A percentile compares a stretch with the other conserved stretches of the same genome.
Conservation (phyloP, 2,113 vertebrate species). For the Anolis sagrei region DNA sequence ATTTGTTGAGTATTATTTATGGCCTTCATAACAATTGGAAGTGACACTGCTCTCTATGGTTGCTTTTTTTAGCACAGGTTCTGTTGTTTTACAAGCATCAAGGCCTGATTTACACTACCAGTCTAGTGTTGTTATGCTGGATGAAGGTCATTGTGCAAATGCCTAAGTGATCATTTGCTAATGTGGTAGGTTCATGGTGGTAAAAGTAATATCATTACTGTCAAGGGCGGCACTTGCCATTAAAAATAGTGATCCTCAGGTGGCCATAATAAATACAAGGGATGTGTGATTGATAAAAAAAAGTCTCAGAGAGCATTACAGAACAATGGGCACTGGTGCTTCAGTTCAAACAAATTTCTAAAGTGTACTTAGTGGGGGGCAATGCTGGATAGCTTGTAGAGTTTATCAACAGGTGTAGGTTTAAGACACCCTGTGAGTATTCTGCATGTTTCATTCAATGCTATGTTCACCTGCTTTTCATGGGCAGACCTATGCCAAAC, state of each 20-base stretch:
- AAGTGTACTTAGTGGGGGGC: too few relatives aligned
- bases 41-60: conserved; percentile 10
- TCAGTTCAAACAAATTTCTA: too few relatives aligned
- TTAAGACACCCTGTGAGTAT: too few relatives aligned
- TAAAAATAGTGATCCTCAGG: neutral
- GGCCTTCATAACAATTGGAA: conserved; percentile 25
- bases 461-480: too few relatives aligned
- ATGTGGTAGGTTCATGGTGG: neutral
- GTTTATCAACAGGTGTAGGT: too few relatives aligned
- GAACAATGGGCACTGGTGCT: too few relatives aligned
- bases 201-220: neutral
- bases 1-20: conserved; percentile 23
- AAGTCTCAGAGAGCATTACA: too few relatives aligned
- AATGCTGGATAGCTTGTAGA: too few relatives aligned
- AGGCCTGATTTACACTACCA: conserved; percentile 6
- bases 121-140: neutral
- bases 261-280: neutral
- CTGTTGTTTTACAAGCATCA: neutral
- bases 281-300: too few relatives aligned
- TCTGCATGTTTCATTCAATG: too few relatives aligned
- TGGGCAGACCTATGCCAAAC: too few relatives aligned
- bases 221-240: neutral
- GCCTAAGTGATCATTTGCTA: conserved; percentile 3
- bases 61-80: conserved; percentile 3
- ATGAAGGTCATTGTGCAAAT: conserved; percentile 27